Evolutionary conservation across 2,888 invertebrate species (phyloP).

Genomic region (Dolichomitus sp.): DNA sequence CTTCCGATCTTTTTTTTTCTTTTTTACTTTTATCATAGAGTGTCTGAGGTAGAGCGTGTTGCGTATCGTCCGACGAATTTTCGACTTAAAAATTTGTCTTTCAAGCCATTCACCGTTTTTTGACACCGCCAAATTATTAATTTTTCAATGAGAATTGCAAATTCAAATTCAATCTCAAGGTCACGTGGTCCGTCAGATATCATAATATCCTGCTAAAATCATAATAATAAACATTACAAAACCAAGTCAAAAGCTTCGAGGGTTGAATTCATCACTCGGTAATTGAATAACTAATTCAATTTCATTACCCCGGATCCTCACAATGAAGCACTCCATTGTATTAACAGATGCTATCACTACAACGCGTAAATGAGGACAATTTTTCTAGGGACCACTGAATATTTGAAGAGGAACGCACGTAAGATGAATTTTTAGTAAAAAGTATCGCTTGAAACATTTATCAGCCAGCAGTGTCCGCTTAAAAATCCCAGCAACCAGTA

Average conservation of each 20-base stretch:
- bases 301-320: not conserved
- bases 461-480: slow-evolving; percentile 6
- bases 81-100: not conserved
- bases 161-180: too few species aligned
- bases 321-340: not conserved
- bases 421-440: not conserved
- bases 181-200: too few species aligned
- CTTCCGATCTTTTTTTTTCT: not conserved
- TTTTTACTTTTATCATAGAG: not conserved
- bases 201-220: not conserved
- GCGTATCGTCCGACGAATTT: not conserved
- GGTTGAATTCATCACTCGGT: not conserved
- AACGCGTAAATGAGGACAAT: slow-evolving; percentile 16
- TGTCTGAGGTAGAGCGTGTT: not conserved
- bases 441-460: not conserved
- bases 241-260: not conserved
- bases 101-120: not conserved
- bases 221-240: not conserved
- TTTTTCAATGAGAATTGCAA: too few species aligned
- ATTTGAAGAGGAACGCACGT: slow-evolving; percentile 38
- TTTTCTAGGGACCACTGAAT: not conserved
- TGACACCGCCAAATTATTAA: too few species aligned
- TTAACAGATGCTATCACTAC: slow-evolving; percentile 19
- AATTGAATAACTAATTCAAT: slow-evolving; percentile 45
- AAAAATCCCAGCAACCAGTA: not conserved